These are phyloP conservation scores for Protodeltote pygarga DNA, from an alignment of 2,888 invertebrate species.

Conservation along the genomic window DNA sequence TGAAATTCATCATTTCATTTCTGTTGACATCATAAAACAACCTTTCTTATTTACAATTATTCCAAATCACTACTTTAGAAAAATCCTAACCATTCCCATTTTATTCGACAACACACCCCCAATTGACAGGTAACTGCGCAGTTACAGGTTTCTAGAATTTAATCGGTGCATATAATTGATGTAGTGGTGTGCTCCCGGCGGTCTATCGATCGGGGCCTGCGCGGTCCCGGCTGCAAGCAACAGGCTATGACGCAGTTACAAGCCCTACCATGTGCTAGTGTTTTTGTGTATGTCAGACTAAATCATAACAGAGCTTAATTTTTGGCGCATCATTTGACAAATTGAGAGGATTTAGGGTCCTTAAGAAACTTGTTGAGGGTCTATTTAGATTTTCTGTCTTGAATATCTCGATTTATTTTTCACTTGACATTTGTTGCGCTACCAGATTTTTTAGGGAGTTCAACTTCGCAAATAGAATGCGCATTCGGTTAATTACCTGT, in stretches of 20 bases:
- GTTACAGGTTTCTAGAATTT: slow-evolving; percentile 43
- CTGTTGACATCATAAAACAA: background rate
- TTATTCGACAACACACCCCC: slow-evolving; percentile 2
- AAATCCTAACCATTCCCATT: slow-evolving; percentile 11
- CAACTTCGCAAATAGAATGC: no score
- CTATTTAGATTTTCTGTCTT: no score
- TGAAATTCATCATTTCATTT: background rate
- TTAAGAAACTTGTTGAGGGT: no score
- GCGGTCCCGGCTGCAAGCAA: slow-evolving; percentile 62
- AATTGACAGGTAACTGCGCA: slow-evolving; percentile 34
- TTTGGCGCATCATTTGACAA: slow-evolving; percentile 5
- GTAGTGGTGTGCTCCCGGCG: slow-evolving; percentile 48
- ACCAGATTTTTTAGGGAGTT: no score
- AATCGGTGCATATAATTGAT: slow-evolving; percentile 54
- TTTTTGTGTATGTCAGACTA: slow-evolving; percentile 31
- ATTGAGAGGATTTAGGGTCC: no score
- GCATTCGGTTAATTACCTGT: no score
- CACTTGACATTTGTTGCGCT: no score
- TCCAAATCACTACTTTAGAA: background rate
- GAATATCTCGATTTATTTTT: no score
- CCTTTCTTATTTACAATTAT: background rate
- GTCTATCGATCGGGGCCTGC: slow-evolving; percentile 73
- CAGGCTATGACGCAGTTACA: slow-evolving; percentile 68
- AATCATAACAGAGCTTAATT: no score
- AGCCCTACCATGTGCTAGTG: slow-evolving; percentile 36